Conservation (phyloP, 2,113 vertebrate genomes). For the Seriola quinqueradiata region DNA sequence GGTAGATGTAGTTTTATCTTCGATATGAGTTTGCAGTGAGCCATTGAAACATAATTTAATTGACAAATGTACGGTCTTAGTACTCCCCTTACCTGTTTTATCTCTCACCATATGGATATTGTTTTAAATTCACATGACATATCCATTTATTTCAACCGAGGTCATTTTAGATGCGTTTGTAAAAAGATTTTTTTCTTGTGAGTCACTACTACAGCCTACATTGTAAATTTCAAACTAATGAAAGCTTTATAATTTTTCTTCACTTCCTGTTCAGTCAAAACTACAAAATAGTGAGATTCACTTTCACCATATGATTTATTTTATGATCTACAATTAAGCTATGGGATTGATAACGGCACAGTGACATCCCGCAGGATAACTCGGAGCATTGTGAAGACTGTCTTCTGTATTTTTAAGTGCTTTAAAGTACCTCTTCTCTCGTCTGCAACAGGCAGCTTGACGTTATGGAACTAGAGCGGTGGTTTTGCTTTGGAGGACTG, state of each 20-base stretch:
- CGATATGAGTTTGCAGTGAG: constrained; percentile 74
- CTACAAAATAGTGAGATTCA: constrained; percentile 42
- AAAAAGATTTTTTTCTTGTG: constrained; percentile 36
- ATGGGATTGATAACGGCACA: constrained; percentile 38
- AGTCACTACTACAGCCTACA: constrained; percentile 68
- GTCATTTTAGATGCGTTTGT: constrained; percentile 48
- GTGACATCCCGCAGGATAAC: constrained; percentile 28
- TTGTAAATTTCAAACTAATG: constrained; percentile 61
- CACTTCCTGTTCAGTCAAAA: constrained; percentile 48
- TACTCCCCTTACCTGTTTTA: constrained; percentile 46
- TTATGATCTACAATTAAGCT: constrained; percentile 26
- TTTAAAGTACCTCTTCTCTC: constrained; percentile 52
- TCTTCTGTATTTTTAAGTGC: constrained; percentile 56
- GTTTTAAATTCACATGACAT: constrained; percentile 32
- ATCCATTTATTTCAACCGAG: constrained; percentile 37
- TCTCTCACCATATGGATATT: constrained; percentile 39
- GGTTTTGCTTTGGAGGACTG: constrained; percentile 28
- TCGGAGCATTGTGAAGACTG: constrained; percentile 2
- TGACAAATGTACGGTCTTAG: constrained; percentile 57
- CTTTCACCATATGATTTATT: constrained; percentile 18
- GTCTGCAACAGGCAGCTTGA: constrained; percentile 46
- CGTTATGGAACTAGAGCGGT: constrained; percentile 12
- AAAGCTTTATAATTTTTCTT: constrained; percentile 64
- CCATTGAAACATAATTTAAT: constrained; percentile 73
- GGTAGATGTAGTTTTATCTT: constrained; percentile 78